Base-by-base conservation (phyloP, 1,140 invertebrate species). In the Listronotus bonariensis region DNA sequence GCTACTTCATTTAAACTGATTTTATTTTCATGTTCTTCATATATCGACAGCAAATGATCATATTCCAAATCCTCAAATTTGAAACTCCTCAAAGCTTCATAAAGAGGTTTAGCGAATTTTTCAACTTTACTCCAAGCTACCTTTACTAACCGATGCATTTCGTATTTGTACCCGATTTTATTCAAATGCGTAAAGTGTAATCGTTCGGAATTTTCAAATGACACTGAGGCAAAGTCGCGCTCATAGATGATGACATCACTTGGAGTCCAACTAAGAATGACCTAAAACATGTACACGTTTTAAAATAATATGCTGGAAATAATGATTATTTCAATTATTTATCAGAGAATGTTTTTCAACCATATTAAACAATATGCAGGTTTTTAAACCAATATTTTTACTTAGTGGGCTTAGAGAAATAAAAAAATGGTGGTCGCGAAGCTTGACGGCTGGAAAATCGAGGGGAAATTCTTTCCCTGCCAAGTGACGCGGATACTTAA, bases 131-230 rank as follows among this genome's bases (percentile, higher is more conserved):
- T 70, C 85, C 88, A 90, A 11, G 84, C 84, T 26, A 89, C 72
- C 75, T 93, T 92, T 1, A 86, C 80, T 18, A 91, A 77, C 20
- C 87, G 82, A 42, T 84, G 84, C 11, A 86, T 77, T 56, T 89
- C 87, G 72, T 89, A 90, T 54, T 81, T 81, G 66, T 87, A 89
- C 8, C 80, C 78, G 2, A 77, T 62, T 20, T 42, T 11, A 26
- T 20, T 12, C 17, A 40, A 0, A 58, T 65, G 42, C 8, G 76
- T 70, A 8, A 67, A 68, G 6, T 74, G 67, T 5, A 75, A 72
- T 6, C 79, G 72, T 15, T 85, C 80, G 68, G 86, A 88, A 46
- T 80, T 77, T 9, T 86, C 85, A 72, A 88, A 82, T 5, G 75
- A 74, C 1, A 88, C 80, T 20, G 73, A 75, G 0, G 76, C 70